Conservation (phyloP, 2,113 vertebrate genomes). For the Balaenoptera acutorostrata region DNA sequence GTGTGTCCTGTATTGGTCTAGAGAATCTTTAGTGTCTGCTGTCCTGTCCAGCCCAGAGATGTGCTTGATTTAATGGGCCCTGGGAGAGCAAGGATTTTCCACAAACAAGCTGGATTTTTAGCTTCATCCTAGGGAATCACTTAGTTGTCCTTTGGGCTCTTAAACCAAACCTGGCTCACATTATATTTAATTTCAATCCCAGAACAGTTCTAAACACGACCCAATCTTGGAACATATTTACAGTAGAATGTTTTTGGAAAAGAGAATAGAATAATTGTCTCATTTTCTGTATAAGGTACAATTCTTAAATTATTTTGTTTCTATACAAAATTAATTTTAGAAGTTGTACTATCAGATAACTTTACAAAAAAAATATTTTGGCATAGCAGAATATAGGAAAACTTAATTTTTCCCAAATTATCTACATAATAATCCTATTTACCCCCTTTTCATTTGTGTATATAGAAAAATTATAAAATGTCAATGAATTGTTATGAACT, state of each 20-base stretch:
- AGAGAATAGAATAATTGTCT: not conserved
- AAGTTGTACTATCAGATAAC: not conserved
- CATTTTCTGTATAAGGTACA: not conserved
- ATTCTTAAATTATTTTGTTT: not conserved
- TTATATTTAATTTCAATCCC: not conserved
- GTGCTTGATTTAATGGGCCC: slow-evolving; percentile 37
- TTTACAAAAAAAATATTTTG: not conserved
- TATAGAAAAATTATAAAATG: not conserved
- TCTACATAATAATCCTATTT: not conserved
- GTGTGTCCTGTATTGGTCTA: not conserved
- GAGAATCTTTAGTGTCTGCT: not conserved
- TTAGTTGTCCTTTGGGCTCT: not conserved
- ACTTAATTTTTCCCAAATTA: not conserved
- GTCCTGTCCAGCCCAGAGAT: not conserved
- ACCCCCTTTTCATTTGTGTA: not conserved
- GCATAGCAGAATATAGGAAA: not conserved
- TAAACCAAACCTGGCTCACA: not conserved
- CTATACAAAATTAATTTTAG: not conserved
- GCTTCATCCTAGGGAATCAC: not conserved
- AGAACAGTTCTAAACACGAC: not conserved
- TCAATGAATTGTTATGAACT: not conserved
- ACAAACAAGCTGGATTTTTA: slow-evolving; percentile 3
- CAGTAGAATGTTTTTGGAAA: not conserved
- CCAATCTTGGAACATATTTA: not conserved
- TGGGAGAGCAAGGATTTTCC: slow-evolving; percentile 7